A percentile compares a stretch with the other conserved stretches of the same genome.
phyloP scores from a whole-genome alignment of 2,797 vertebrate species.

The Adelosebastes latens region DNA sequence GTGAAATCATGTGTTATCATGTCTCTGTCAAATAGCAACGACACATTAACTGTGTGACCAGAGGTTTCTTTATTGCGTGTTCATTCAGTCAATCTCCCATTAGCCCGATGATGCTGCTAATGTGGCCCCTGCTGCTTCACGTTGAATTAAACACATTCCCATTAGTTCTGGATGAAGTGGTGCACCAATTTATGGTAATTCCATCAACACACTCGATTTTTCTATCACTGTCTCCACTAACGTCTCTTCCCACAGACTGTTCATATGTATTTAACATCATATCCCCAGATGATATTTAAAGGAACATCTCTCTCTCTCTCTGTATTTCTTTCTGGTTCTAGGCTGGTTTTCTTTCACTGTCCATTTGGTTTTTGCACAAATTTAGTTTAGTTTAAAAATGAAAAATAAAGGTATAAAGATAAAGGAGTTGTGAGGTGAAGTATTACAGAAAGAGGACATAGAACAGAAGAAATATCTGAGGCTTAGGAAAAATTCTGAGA shows the following conservation, averaged over 20 bases:
- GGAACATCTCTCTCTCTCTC: too few species aligned
- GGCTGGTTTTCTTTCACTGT: background rate
- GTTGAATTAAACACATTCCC: slow-evolving; percentile 23
- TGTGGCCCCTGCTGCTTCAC: slow-evolving; percentile 19
- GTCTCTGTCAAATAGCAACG: background rate
- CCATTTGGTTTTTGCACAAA: background rate
- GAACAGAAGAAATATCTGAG: too few species aligned
- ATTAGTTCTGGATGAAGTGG: slow-evolving; percentile 34
- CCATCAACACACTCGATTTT: background rate
- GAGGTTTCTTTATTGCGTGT: background rate
- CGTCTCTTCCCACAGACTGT: background rate
- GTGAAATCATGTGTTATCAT: background rate
- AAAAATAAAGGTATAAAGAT: background rate
- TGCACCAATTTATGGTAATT: slow-evolving; percentile 11
- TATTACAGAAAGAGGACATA: background rate
- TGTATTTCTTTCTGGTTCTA: background rate
- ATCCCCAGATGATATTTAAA: background rate
- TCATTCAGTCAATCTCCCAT: slow-evolving; percentile 10
- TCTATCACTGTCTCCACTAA: background rate
- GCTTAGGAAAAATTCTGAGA: background rate
- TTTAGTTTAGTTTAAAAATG: background rate
- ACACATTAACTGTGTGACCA: background rate
- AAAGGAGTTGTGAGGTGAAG: background rate
- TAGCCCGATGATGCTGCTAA: slow-evolving; percentile 33
- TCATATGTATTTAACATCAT: background rate